Base-by-base conservation (phyloP, 2,888 invertebrate species). In the Eristalis tenax region DNA sequence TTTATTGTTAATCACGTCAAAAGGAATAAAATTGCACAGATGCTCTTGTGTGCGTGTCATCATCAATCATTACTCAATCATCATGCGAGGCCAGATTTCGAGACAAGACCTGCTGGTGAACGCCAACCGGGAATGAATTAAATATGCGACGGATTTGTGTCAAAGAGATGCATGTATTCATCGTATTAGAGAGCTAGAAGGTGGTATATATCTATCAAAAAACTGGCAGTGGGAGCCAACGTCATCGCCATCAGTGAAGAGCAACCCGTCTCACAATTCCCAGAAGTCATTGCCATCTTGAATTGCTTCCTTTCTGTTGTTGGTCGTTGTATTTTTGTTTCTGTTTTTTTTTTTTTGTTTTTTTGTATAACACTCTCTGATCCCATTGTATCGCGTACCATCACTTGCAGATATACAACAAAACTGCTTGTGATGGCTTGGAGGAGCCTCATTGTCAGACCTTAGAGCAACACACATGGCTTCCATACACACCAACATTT, bases 371-470 rank as follows among this genome's bases (percentile, higher is more conserved):
- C 35, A 75, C 50, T 76, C 50, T 76, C 70, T 83, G 79, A 76
- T 80, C 65, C 73, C 79, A 87, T 87, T 87, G 87, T 87, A 76
- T 76, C 15, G 61, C 64, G 68, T 38, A 64, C 63, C 63, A 83
- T 83, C 86, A 87, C 79, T 87, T 73, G 75, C 87, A 87, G 87
- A 83, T 65, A 65, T 61, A 83, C 57, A 43, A 65, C 11, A 69
- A 83, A 76, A 80, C 83, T 87, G 83, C 83, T 86, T 83, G 56
- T 83, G 71, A 79, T 76, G 83, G 68, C 76, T 79, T 83, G 68
- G 76, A 87, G 80, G 64, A 80, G 83, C 83, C 87, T 87, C 83
- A 87, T 87, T 87, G 87, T 87, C 83, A 87, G 79, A 76, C 43
- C 71, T 83, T 87, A 73, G 59, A 87, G 71, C 57, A 50, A 26